phyloP scores from a whole-genome alignment of 2,888 invertebrate species.

The Agriopis aurantiaria region DNA sequence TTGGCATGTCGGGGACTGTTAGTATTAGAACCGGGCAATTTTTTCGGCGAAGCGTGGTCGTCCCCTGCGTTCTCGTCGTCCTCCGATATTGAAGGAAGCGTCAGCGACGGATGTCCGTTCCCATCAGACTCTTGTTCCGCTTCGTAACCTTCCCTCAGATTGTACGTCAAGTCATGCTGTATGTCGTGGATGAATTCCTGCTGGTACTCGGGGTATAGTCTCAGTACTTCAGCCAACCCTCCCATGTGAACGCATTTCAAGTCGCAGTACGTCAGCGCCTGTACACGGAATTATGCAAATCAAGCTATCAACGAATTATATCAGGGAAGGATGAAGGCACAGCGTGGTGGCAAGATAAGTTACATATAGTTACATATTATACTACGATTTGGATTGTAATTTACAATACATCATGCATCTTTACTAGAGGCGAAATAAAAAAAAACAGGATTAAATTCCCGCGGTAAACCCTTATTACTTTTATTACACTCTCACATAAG shows the following conservation, averaged over 20 bases:
- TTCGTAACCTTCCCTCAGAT: slow-evolving; percentile 96
- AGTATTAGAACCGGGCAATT: slow-evolving; percentile 85
- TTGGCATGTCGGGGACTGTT: slow-evolving; percentile 90
- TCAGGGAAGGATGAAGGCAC: slow-evolving; percentile 11
- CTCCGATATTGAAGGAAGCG: slow-evolving; percentile 97
- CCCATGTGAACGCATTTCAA: slow-evolving; percentile 97
- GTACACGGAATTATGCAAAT: slow-evolving; percentile 50
- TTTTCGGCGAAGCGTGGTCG: slow-evolving; percentile 89
- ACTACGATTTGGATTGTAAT: not conserved
- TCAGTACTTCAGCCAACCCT: slow-evolving; percentile 95
- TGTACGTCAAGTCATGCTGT: slow-evolving; percentile 97
- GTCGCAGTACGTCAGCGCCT: slow-evolving; percentile 98
- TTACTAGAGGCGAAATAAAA: not conserved
- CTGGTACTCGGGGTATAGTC: slow-evolving; percentile 97
- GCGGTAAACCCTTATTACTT: too few relatives aligned
- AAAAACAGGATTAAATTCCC: too few relatives aligned
- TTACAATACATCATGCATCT: not conserved
- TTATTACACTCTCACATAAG: too few relatives aligned
- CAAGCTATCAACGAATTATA: slow-evolving; percentile 22
- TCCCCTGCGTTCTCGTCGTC: slow-evolving; percentile 97
- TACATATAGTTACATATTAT: not conserved
- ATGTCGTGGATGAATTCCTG: slow-evolving; percentile 97
- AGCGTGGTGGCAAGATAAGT: not conserved
- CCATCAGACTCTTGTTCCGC: slow-evolving; percentile 93
- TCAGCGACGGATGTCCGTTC: slow-evolving; percentile 92